Conservation (phyloP, 92 coral and sea anemone genomes). For the Umimayanthus chanpuru region DNA sequence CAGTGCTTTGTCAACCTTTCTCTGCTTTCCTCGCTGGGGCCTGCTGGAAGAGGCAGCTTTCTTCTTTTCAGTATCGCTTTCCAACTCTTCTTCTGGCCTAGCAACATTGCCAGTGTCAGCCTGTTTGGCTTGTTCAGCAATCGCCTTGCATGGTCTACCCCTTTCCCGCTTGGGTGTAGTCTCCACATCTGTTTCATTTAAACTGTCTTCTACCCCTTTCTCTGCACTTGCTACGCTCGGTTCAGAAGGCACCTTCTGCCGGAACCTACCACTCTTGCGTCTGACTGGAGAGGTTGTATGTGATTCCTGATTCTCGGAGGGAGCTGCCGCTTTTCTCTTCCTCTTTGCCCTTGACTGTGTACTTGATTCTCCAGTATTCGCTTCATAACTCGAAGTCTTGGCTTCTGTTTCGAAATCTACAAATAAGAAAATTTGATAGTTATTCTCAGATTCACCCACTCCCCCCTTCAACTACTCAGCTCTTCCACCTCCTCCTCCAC, state of each 20-base stretch:
- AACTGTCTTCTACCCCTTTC: conserved; percentile 10
- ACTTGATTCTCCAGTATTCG: conserved; percentile 5
- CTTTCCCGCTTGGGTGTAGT: not conserved
- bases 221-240: not conserved
- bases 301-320: not conserved
- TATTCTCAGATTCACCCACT: not conserved
- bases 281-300: not conserved
- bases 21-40: conserved; percentile 18
- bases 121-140: not conserved
- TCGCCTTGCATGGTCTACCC: conserved; percentile 41
- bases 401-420: conserved; percentile 22
- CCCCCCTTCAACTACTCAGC: not conserved
- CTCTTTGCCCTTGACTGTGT: conserved; percentile 8
- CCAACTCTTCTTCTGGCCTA: not conserved
- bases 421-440: not conserved
- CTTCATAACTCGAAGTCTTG: not conserved
- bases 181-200: not conserved
- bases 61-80: not conserved
- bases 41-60: not conserved
- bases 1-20: not conserved
- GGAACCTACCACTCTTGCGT: not conserved
- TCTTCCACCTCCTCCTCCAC: not conserved
- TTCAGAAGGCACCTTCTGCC: not conserved
- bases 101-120: not conserved
- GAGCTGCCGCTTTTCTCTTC: not conserved